Conservation (phyloP, 2,888 invertebrate species). For the Agrochola litura region DNA sequence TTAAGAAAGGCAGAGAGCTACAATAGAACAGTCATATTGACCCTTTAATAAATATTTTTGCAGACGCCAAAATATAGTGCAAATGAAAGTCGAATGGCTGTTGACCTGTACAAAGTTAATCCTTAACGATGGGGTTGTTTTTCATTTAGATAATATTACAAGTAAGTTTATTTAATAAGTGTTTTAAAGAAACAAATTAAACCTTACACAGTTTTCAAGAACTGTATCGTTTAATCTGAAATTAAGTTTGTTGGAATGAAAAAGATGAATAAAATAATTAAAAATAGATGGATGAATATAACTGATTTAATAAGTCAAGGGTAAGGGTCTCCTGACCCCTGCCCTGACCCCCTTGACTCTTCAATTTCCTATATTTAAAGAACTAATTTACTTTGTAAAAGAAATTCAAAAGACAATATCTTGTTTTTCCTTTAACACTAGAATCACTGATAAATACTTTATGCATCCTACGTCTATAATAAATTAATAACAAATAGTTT, state of each 20-base stretch:
- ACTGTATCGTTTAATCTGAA: background rate
- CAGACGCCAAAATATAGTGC: conserved; percentile 15
- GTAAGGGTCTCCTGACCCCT: background rate
- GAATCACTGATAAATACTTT: background rate
- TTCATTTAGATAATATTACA: background rate
- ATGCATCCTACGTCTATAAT: background rate
- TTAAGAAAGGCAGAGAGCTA: conserved; percentile 4
- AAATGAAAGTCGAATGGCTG: conserved; percentile 40
- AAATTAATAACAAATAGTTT: background rate
- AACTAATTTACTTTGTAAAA: background rate
- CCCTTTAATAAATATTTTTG: conserved; percentile 32
- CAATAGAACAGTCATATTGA: conserved; percentile 22
- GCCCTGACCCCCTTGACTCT: background rate
- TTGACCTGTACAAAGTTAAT: conserved; percentile 16
- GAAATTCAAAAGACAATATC: background rate
- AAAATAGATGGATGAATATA: background rate
- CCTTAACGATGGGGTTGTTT: background rate
- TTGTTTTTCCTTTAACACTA: background rate
- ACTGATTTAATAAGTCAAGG: background rate
- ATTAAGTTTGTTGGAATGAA: background rate
- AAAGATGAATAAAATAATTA: background rate
- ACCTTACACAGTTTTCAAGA: background rate
- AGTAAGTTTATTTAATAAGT: background rate
- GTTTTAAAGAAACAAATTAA: background rate
- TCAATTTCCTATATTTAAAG: background rate